A percentile compares a stretch with the other conserved stretches of the same genome.
These are phyloP conservation scores for Pogonognathellus flavescens DNA, from an alignment of 1,140 invertebrate genomes.

Conservation along the genomic window DNA sequence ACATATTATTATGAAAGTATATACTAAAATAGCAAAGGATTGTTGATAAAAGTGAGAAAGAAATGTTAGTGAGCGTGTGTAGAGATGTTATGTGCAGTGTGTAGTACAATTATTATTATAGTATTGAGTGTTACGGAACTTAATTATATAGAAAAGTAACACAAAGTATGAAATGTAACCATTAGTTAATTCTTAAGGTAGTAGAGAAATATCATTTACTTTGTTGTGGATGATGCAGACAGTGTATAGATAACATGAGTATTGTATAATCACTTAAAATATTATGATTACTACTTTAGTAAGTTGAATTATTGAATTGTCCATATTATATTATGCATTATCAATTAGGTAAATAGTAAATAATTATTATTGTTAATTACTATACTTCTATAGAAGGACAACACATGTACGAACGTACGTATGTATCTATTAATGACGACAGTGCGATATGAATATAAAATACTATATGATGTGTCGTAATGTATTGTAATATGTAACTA, in stretches of 20 bases:
- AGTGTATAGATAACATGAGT: too few relatives aligned
- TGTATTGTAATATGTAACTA: constrained; percentile 43
- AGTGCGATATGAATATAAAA: not conserved
- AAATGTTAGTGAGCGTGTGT: not conserved
- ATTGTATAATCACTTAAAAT: too few relatives aligned
- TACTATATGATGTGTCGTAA: not conserved
- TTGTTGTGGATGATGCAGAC: not conserved
- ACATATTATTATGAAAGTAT: not conserved
- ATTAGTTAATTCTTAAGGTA: not conserved
- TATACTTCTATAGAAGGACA: not conserved
- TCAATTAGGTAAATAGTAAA: not conserved
- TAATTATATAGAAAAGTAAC: not conserved
- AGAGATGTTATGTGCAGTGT: not conserved
- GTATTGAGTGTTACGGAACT: not conserved
- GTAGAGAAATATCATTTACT: not conserved
- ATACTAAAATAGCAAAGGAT: constrained; percentile 16
- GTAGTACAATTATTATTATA: not conserved
- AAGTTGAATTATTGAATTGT: constrained; percentile 34
- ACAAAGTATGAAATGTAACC: not conserved
- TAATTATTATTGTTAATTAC: not conserved
- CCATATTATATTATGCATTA: constrained; percentile 5
- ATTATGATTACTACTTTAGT: not conserved
- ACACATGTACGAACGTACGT: constrained; percentile 24
- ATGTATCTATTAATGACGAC: constrained; percentile 34
- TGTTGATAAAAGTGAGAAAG: not conserved